A percentile compares a stretch with the other conserved stretches of the same genome.
These are phyloP conservation scores for Plectrocnemia conspersa DNA, from an alignment of 1,140 invertebrate genomes.

Conservation along the genomic window DNA sequence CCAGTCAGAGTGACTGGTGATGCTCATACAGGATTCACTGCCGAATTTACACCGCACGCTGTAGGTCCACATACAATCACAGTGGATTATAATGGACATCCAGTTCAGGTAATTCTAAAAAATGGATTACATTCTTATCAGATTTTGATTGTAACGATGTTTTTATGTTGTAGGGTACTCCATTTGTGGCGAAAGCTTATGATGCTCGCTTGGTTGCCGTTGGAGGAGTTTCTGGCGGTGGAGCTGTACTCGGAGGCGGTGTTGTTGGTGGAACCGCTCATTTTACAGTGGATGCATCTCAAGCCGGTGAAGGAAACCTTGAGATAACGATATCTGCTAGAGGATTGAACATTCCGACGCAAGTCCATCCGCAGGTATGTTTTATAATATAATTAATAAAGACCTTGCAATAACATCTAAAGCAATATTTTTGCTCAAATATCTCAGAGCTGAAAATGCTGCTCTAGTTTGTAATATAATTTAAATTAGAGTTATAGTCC, in stretches of 20 bases:
- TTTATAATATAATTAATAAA: not conserved
- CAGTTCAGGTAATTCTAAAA: slow-evolving; percentile 54
- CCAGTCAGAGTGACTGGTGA: slow-evolving; percentile 88
- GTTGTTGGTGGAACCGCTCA: slow-evolving; percentile 81
- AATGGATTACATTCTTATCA: not conserved
- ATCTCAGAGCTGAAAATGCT: no score
- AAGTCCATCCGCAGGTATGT: slow-evolving; percentile 90
- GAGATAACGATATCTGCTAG: slow-evolving; percentile 94
- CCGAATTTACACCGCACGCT: slow-evolving; percentile 84
- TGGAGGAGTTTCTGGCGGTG: slow-evolving; percentile 69
- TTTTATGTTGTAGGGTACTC: slow-evolving; percentile 66
- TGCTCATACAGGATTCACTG: slow-evolving; percentile 77
- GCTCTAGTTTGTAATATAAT: no score
- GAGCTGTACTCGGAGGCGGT: slow-evolving; percentile 49
- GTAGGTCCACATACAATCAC: slow-evolving; percentile 87
- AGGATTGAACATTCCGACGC: slow-evolving; percentile 91
- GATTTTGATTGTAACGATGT: slow-evolving; percentile 16
- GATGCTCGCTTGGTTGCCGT: slow-evolving; percentile 87
- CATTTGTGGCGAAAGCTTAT: slow-evolving; percentile 89
- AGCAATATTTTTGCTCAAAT: not conserved
- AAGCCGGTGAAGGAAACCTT: slow-evolving; percentile 95
- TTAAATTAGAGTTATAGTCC: not conserved
- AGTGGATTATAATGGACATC: slow-evolving; percentile 86
- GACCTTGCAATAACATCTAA: not conserved
- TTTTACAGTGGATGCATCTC: slow-evolving; percentile 91